Base-by-base conservation (phyloP, 2,113 vertebrate species). In the Eleginops maclovinus region DNA sequence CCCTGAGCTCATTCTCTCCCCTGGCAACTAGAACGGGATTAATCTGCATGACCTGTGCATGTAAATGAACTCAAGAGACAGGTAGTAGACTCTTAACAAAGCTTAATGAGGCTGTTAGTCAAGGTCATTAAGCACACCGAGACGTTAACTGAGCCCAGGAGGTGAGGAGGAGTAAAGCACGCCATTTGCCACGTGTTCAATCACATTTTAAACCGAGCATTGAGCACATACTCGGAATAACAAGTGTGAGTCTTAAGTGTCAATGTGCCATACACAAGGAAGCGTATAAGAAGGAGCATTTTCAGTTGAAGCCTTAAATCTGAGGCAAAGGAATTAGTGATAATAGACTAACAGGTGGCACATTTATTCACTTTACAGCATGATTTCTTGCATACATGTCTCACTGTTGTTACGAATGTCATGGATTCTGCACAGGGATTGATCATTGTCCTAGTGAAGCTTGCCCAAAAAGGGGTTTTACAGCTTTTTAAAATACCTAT, bases 61-160 rank as follows among this genome's bases (percentile, higher is more conserved):
- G 51, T 46, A 87, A 89, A 89, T 86, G 61, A 90, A 74, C 81
- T 70, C 77, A 22, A 83, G 78, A 89, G 85, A 84, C 81, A 75
- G 72, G 88, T 87, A 76, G 66, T 49, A 60, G 76, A 75, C 82
- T 77, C 66, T 82, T 77, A 82, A 83, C 75, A 71, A 85, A 82
- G 79, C 85, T 64, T 89, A 87, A 87, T 86, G 67, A 88, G 78
- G 79, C 77, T 44, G 66, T 84, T 89, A 80, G 81, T 84, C 77
- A 86, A 84, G 84, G 85, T 85, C 81, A 72, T 88, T 89, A 84
- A 78, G 72, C 75, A 73, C 61, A 49, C 53, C 3, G 8, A 75
- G 63, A 78, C 59, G 49, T 77, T 81, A 77, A 80, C 75, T 51
- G 47, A 84, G 75, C 86, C 59, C 69, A 2, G 53, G 81, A 84